phyloP scores from a whole-genome alignment of 2,113 vertebrate species.

The Motacilla tschutschensis region DNA sequence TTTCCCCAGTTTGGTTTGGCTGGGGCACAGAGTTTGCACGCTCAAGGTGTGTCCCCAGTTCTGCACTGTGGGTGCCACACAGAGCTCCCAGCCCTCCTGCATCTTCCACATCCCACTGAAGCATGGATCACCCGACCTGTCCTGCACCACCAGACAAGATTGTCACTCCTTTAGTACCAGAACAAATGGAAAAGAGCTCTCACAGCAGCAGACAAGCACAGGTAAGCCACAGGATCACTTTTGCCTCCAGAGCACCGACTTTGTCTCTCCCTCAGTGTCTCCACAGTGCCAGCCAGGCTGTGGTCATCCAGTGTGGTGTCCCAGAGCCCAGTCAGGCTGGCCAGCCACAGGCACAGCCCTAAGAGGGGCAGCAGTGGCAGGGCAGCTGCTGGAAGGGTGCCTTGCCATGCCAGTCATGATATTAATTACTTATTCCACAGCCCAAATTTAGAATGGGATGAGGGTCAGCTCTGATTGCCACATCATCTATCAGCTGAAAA shows the following conservation, averaged over 20 bases:
- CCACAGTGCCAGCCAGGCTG: not conserved
- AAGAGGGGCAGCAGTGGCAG: conserved; percentile 28
- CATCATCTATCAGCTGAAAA: conserved; percentile 61
- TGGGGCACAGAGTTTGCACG: not conserved
- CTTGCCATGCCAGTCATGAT: conserved; percentile 5
- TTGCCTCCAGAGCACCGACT: not conserved
- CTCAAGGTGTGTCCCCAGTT: not conserved
- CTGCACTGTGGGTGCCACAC: not conserved
- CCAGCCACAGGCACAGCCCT: not conserved
- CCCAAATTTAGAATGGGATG: conserved; percentile 57
- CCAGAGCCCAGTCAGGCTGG: not conserved
- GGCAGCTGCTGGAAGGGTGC: conserved; percentile 32
- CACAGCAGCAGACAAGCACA: not conserved
- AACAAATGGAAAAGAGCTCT: not conserved
- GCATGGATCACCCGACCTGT: accelerated
- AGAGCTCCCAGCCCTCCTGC: not conserved
- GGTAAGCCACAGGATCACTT: not conserved
- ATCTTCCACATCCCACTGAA: not conserved
- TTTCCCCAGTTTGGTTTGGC: not conserved
- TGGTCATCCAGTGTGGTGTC: not conserved
- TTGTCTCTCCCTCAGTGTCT: not conserved
- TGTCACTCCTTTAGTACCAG: not conserved
- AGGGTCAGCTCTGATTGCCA: conserved; percentile 48
- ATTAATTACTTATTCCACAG: conserved; percentile 45
- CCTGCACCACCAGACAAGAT: not conserved